These are phyloP conservation scores for Lysandra coridon DNA, from an alignment of 2,888 invertebrate species.

Conservation along the genomic window DNA sequence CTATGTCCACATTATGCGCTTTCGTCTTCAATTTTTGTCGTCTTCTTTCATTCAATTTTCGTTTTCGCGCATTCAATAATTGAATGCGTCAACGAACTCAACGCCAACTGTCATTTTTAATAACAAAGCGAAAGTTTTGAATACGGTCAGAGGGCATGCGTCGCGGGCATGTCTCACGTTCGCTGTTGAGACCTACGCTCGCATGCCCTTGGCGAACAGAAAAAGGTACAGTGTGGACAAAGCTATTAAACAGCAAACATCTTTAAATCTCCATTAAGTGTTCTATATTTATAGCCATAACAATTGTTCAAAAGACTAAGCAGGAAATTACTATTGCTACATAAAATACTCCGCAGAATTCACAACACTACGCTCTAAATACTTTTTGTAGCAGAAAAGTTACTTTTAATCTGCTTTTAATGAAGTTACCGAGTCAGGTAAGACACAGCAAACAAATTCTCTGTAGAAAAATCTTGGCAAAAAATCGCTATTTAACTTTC, in stretches of 20 bases:
- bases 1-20: too few relatives aligned
- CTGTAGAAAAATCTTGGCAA: conserved; percentile 30
- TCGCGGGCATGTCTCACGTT: too few relatives aligned
- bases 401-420: conserved; percentile 70
- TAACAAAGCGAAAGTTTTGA: too few relatives aligned
- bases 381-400: conserved; percentile 58
- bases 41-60: too few relatives aligned
- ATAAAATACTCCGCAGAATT: conserved; percentile 26
- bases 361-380: conserved; percentile 48
- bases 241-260: background rate
- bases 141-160: too few relatives aligned
- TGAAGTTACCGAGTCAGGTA: conserved; percentile 63
- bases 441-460: conserved; percentile 54
- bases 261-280: background rate
- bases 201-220: too few relatives aligned
- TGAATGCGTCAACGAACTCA: too few relatives aligned
- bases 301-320: background rate
- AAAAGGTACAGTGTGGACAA: too few relatives aligned
- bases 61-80: too few relatives aligned
- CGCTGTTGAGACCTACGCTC: too few relatives aligned
- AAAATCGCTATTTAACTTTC: conserved; percentile 24
- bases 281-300: background rate
- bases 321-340: background rate
- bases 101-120: too few relatives aligned
- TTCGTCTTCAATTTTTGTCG: too few relatives aligned